Evolutionary conservation across 2,797 vertebrate species (phyloP).

Genomic region (Columba guinea): DNA sequence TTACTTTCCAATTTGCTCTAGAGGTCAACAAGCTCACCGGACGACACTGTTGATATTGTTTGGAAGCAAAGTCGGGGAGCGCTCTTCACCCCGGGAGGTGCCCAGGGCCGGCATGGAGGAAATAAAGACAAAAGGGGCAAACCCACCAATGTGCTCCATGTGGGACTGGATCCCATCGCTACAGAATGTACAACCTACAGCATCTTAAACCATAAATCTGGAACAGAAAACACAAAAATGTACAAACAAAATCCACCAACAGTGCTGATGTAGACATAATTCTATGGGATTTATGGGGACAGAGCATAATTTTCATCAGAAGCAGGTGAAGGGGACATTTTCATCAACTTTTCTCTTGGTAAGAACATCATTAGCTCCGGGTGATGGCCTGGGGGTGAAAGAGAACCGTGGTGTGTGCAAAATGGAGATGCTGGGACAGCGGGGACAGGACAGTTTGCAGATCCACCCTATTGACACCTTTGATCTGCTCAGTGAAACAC

Average conservation of each 20-base stretch:
- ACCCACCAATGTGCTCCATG: not conserved
- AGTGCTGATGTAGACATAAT: not conserved
- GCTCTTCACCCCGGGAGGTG: not conserved
- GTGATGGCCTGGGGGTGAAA: not conserved
- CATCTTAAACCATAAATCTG: not conserved
- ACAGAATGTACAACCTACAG: not conserved
- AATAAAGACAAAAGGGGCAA: not conserved
- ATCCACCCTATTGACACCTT: not conserved
- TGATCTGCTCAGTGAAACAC: not conserved
- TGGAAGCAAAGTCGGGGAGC: not conserved
- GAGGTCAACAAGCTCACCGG: not conserved
- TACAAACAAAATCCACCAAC: not conserved
- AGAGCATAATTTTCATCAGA: not conserved
- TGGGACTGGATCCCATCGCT: no score
- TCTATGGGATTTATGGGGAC: not conserved
- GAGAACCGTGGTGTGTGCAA: not conserved
- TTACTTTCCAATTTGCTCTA: not conserved
- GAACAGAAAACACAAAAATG: not conserved
- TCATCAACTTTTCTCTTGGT: not conserved
- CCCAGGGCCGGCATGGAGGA: not conserved
- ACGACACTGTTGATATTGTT: no score
- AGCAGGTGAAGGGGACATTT: not conserved
- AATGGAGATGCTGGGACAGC: not conserved
- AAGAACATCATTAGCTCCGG: not conserved
- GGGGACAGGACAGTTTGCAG: not conserved